These are phyloP conservation scores for Meandrina meandrites DNA, from an alignment of 92 coral and sea anemone species.

Conservation along the genomic window DNA sequence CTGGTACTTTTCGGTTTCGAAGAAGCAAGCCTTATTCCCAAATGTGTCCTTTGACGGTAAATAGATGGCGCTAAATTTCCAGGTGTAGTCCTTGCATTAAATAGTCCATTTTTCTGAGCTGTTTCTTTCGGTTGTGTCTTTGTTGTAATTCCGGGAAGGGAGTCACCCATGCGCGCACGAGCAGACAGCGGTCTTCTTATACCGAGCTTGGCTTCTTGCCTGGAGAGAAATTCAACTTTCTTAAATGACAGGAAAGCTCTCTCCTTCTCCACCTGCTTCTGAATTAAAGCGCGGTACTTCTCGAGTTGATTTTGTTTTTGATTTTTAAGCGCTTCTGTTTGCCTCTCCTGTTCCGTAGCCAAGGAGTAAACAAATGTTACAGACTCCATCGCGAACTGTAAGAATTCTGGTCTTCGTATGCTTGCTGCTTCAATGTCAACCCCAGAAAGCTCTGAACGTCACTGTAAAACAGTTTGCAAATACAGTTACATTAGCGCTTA, in stretches of 20 bases:
- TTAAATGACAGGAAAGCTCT: conserved; percentile 5
- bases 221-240: conserved; percentile 31
- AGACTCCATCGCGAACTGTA: background rate
- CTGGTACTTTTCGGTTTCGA: background rate
- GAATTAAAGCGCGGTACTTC: background rate
- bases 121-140: background rate
- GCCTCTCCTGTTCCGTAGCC: conserved; percentile 14
- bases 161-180: background rate
- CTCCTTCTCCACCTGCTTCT: conserved; percentile 9
- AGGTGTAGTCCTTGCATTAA: background rate
- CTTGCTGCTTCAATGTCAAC: background rate
- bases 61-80: background rate
- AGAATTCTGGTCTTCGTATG: background rate
- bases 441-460: background rate
- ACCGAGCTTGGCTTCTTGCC: background rate
- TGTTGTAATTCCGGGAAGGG: conserved; percentile 3
- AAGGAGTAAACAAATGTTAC: conserved; percentile 8
- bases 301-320: conserved; percentile 28
- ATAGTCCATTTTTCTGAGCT: background rate
- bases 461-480: background rate
- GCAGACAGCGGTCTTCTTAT: background rate
- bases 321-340: conserved; percentile 8
- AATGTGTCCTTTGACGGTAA: conserved; percentile 13
- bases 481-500: background rate
- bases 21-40: background rate